Evolutionary conservation across 2,888 invertebrate genomes (phyloP), one percentile per base, ranked within the genome.

Genomic region (Sabellastarte sp.): DNA sequence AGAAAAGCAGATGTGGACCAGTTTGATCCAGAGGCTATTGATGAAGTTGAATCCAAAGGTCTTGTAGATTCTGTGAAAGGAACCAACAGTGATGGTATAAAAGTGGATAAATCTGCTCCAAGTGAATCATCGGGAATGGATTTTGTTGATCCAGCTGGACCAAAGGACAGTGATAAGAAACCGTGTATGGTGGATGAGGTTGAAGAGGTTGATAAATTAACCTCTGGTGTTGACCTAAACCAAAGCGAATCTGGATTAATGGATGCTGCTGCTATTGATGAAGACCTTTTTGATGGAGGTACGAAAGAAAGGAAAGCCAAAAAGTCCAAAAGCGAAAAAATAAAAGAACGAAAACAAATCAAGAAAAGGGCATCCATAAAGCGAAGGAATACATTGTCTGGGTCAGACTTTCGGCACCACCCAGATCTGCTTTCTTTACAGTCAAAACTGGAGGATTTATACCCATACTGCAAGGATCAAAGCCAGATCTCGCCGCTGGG

Each of bases 381-480:
- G 41, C 5, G 20, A 41, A 5, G 41, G 10, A 5, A 41, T 5
- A 41, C 41, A 10, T n/a, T n/a, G n/a, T n/a, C n/a, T n/a, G 41
- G 41, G 20, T 10, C 53, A 20, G 53, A 53, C 5, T 5, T 53
- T 5, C 28, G 15, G 5, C 26, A 53, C 24, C 58, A 63, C 52
- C 30, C 30, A 50, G 63, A 50, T n/a, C 26, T 63, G 28, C 10
- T 55, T 3, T 20, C 51, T 20, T 50, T 63, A 5, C 63, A 63
- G 10, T 10, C 26, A 28, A n/a, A 5, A 10, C 30, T 63, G 3
- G 28, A 63, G 10, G 29, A 26, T 29, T 32, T 24, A 24, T 63
- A 60, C 41, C 63, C 63, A 10, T 32, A 32, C 10, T 63, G 52
- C 50, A 50, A 60, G 20, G 63, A 63, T 30, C 41, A 60, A 20